phyloP scores from a whole-genome alignment of 2,888 invertebrate genomes.

The Himalopsyche tibetana region DNA sequence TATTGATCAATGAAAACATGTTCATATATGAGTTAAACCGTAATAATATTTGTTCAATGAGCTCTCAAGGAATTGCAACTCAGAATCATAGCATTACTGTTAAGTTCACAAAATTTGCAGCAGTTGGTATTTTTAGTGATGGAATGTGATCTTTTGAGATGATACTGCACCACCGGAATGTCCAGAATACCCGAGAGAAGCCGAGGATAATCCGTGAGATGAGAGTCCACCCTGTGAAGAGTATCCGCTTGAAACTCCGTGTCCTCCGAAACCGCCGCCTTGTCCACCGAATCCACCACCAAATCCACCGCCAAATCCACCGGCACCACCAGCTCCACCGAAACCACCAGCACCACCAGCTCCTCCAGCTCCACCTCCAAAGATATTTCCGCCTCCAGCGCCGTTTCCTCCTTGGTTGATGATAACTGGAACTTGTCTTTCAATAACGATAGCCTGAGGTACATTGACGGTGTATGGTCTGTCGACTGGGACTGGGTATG shows the following conservation, averaged over 20 bases:
- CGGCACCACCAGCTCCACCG: too few relatives aligned
- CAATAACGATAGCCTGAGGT: slow-evolving; percentile 58
- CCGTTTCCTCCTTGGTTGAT: slow-evolving; percentile 50
- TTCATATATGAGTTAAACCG: neutral
- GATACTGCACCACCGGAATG: slow-evolving; percentile 54
- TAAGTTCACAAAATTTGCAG: too few relatives aligned
- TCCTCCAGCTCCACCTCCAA: slow-evolving; percentile 48
- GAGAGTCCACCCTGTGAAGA: neutral
- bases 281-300: too few relatives aligned
- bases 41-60: neutral
- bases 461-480: slow-evolving; percentile 56
- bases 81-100: too few relatives aligned
- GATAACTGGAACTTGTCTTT: slow-evolving; percentile 59
- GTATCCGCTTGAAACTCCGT: slow-evolving; percentile 67
- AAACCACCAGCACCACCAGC: neutral
- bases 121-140: slow-evolving; percentile 28
- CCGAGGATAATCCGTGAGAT: neutral
- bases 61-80: too few relatives aligned
- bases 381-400: slow-evolving; percentile 32
- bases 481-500: slow-evolving; percentile 62
- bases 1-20: neutral
- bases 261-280: too few relatives aligned
- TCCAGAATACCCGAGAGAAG: slow-evolving; percentile 1
- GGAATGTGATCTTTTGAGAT: slow-evolving; percentile 53
- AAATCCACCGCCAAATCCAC: slow-evolving; percentile 42